A percentile compares a stretch with the other conserved stretches of the same genome.
Conservation (phyloP, 2,797 vertebrate genomes). For the Pithecia hirsuta region DNA sequence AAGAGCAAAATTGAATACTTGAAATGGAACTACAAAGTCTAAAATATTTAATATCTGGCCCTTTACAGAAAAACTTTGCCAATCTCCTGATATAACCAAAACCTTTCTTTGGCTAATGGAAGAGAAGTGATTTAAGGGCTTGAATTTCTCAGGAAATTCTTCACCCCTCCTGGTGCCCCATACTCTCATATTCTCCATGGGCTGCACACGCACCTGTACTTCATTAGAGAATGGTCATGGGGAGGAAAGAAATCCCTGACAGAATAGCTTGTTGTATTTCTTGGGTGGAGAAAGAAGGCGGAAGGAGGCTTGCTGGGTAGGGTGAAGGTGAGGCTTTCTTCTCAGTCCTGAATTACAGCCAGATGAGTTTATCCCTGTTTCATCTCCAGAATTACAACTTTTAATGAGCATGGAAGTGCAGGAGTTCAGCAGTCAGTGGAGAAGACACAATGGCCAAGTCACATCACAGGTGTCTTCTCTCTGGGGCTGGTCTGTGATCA, state of each 20-base stretch:
- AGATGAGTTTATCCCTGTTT: background rate
- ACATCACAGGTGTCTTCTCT: background rate
- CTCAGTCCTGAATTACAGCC: background rate
- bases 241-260: background rate
- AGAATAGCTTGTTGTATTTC: background rate
- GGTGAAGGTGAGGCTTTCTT: background rate
- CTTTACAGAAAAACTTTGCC: background rate
- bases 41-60: background rate
- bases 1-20: background rate
- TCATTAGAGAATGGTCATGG: background rate
- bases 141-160: constrained; percentile 3
- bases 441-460: background rate
- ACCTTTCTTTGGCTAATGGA: background rate
- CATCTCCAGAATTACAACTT: background rate
- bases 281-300: background rate
- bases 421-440: background rate
- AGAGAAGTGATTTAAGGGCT: background rate
- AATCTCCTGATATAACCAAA: background rate
- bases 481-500: background rate
- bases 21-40: background rate
- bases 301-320: background rate
- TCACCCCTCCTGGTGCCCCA: rapidly evolving
- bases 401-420: background rate
- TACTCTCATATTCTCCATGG: rapidly evolving
- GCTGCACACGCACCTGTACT: background rate